Evolutionary conservation across 2,888 invertebrate species (phyloP).

Genomic region (Xestia sexstrigata): DNA sequence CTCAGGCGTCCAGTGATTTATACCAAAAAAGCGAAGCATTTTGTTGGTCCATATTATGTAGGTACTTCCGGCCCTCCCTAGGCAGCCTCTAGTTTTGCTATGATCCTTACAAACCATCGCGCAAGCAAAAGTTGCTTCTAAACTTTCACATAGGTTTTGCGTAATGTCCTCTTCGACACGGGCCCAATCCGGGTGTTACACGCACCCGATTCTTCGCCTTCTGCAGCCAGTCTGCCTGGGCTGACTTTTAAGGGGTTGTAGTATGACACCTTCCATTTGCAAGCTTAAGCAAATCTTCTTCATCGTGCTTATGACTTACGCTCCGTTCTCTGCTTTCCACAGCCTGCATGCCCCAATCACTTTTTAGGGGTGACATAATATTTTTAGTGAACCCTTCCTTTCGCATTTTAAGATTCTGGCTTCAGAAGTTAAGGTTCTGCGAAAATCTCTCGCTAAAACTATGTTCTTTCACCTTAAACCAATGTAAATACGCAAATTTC

Average conservation of each 20-base stretch:
- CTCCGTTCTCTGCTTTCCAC: neutral
- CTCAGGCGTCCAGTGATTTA: neutral
- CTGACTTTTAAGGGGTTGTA: neutral
- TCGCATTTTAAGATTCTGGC: neutral
- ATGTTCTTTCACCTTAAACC: constrained; percentile 19
- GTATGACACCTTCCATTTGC: neutral
- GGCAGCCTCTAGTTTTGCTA: too few species aligned
- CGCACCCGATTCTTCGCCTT: neutral
- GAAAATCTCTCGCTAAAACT: neutral
- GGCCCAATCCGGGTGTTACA: neutral
- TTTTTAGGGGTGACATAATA: neutral
- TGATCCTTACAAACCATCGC: neutral
- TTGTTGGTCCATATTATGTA: neutral
- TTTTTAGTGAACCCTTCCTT: neutral
- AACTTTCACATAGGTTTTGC: neutral
- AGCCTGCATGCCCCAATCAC: neutral
- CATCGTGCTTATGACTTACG: neutral
- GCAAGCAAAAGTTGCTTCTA: neutral
- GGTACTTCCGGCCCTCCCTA: neutral
- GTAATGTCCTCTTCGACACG: neutral
- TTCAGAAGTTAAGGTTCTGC: neutral
- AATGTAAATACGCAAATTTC: constrained; percentile 12
- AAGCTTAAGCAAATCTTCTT: neutral
- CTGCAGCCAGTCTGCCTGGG: neutral
- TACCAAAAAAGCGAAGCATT: neutral